These are phyloP conservation scores for Diadumene lineata DNA, from an alignment of 92 coral and sea anemone genomes.

Conservation along the genomic window DNA sequence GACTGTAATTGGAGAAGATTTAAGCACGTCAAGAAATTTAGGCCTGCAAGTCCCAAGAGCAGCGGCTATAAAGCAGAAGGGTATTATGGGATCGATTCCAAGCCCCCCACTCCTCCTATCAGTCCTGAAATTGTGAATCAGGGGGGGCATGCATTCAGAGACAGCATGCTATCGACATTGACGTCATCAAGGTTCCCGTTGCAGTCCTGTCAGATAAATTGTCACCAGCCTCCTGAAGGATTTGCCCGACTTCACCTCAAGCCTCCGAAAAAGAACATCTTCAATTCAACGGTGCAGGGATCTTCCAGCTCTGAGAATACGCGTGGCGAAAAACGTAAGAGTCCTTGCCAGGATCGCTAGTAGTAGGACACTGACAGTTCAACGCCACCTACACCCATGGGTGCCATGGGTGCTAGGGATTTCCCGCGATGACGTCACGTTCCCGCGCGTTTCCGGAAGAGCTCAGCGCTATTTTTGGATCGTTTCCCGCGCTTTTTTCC, in stretches of 20 bases:
- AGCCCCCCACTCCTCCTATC: conserved; percentile 30
- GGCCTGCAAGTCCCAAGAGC: conserved; percentile 3
- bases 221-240: not conserved
- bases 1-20: conserved; percentile 10
- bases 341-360: not conserved
- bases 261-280: conserved; percentile 18
- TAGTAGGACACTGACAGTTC: not conserved
- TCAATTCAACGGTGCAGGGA: not conserved
- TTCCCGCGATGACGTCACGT: too few species aligned
- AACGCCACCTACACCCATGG: too few species aligned
- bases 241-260: not conserved
- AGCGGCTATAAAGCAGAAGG: conserved; percentile 16
- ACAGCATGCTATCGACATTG: not conserved
- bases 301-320: not conserved
- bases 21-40: conserved; percentile 30
- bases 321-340: conserved; percentile 15
- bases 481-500: too few species aligned
- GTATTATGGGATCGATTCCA: conserved; percentile 21
- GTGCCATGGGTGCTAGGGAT: too few species aligned
- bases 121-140: conserved; percentile 12
- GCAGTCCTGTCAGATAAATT: not conserved
- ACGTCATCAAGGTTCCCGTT: conserved; percentile 2
- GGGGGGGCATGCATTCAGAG: conserved; percentile 4
- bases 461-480: too few species aligned
- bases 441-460: too few species aligned